Percentiles rank a stretch among this genome's conserved stretches.
These are phyloP conservation scores for Ips nitidus DNA, from an alignment of 1,140 invertebrate species.

Conservation along the genomic window DNA sequence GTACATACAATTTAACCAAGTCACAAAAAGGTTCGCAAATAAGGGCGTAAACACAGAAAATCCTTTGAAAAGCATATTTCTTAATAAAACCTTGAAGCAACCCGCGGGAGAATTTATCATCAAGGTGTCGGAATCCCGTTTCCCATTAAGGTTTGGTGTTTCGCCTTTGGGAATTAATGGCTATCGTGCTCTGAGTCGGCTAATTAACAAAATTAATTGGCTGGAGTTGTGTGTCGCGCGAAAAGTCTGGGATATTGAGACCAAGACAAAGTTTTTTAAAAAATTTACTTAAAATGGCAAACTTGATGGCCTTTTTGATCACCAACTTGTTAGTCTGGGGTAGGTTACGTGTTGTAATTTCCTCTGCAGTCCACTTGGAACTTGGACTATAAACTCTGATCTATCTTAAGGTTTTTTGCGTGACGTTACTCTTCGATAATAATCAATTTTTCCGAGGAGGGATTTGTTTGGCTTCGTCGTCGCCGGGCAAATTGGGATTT, in stretches of 20 bases:
- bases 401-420: no score
- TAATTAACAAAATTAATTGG: constrained; percentile 34
- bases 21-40: no score
- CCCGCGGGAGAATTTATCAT: constrained; percentile 23
- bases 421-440: no score
- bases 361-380: no score
- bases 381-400: no score
- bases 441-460: no score
- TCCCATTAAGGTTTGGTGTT: constrained; percentile 34
- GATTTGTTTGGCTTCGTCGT: no score
- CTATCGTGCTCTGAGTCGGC: constrained; percentile 25
- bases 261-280: neutral
- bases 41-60: neutral
- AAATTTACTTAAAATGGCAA: neutral
- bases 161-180: constrained; percentile 33
- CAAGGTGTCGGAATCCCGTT: constrained; percentile 27
- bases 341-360: no score
- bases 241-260: neutral
- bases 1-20: no score
- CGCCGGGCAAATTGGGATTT: no score
- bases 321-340: no score
- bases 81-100: constrained; percentile 18
- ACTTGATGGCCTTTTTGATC: no score
- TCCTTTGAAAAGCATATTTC: constrained; percentile 9
- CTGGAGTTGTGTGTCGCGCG: constrained; percentile 27